Conservation (phyloP, 2,113 vertebrate species). For the Butorides virescens region DNA sequence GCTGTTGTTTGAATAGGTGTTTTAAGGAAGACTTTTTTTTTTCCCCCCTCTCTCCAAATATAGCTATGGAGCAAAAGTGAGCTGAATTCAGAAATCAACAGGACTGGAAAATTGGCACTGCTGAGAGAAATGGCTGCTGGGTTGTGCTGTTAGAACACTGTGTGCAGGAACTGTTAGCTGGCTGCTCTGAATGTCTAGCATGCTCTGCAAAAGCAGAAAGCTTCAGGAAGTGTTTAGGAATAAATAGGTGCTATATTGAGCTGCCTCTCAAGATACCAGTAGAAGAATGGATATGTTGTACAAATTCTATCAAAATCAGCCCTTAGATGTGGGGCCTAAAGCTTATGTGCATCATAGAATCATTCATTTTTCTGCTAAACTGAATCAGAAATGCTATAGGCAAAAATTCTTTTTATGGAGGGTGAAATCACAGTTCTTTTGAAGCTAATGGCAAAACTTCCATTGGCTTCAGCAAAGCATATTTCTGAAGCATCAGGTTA, state of each 20-base stretch:
- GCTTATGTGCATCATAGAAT: neutral
- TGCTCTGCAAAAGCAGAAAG: neutral
- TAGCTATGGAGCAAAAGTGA: neutral
- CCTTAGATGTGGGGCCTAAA: neutral
- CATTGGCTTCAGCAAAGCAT: neutral
- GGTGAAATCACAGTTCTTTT: neutral
- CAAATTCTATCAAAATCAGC: neutral
- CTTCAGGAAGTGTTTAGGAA: neutral
- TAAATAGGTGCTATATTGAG: neutral
- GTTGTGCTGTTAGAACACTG: neutral
- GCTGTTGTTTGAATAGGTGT: neutral
- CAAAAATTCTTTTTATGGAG: neutral
- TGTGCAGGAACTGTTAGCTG: neutral
- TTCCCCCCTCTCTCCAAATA: neutral
- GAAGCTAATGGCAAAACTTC: neutral
- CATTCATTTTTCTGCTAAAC: neutral
- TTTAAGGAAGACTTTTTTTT: neutral
- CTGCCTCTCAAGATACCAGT: neutral
- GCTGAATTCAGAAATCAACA: neutral
- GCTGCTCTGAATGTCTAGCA: neutral
- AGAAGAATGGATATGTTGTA: neutral
- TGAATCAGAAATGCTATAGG: neutral
- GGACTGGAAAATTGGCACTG: neutral
- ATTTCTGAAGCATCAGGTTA: neutral
- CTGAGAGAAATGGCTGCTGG: neutral